Base-by-base conservation (phyloP, 2,888 invertebrate genomes). In the Anoncus sp. region DNA sequence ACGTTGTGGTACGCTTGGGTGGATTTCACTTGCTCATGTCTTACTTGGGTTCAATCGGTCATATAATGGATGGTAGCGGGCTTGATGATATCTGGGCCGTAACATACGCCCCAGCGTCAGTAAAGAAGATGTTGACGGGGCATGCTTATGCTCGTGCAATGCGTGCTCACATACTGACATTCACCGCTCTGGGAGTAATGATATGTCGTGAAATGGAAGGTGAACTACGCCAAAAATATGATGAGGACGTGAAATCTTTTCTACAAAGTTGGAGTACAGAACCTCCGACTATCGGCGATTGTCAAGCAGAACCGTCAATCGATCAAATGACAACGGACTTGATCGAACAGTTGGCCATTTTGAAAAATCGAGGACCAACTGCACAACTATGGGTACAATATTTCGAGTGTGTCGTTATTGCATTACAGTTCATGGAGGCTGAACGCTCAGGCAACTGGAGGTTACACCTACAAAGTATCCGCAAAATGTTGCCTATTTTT, bases 401-500 rank as follows among this genome's bases (percentile, higher is more conserved):
- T 27, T 82, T 79, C 27, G 59, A 80, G 49, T 77, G 73, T 45
- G 55, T 79, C 9, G 63, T 77, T 5, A 14, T 83, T 7, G 74
- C 67, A 1, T 53, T 81, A 10, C 79, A 81, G 38, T 84, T 81
- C 51, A 75, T 85, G 5, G 80, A 85, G 72, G 83, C 83, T 16
- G 85, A 86, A 75, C 70, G 83, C 18, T 66, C 65, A 24, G 81
- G 78, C 16, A 69, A 84, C 43, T 82, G 82, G 81, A 49, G 77
- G 7, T 59, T 79, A 27, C 79, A 84, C 59, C 62, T 85, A 14
- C 49, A 72, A 43, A 76, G 77, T 75, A 75, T 83, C 18, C 47
- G 72, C 14, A 31, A 76, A 62, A 83, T 83, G 76, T 24, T 84
- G 20, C 82, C 82, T 12, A 62, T 76, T 38, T 83, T 81, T 53